A percentile compares a stretch with the other conserved stretches of the same genome.
Conservation (phyloP, 2,113 vertebrate genomes). For the Larimichthys crocea region DNA sequence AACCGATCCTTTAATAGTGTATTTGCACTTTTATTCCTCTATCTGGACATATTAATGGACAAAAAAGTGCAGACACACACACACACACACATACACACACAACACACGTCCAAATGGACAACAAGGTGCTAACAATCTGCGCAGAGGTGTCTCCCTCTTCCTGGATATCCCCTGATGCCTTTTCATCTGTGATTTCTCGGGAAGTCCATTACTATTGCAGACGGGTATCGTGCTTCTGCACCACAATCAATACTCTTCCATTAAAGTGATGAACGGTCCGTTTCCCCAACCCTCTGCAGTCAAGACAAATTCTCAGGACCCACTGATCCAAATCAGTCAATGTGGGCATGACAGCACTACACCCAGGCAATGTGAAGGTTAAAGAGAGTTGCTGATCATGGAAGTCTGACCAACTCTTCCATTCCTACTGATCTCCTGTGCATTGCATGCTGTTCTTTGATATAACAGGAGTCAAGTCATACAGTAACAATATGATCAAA, state of each 20-base stretch:
- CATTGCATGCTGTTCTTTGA: background rate
- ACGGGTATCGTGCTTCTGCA: conserved; percentile 65
- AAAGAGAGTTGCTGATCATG: conserved; percentile 46
- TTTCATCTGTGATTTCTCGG: conserved; percentile 72
- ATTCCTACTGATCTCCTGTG: conserved; percentile 2
- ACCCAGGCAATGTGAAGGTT: conserved; percentile 44
- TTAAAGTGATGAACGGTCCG: conserved; percentile 82
- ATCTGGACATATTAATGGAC: conserved; percentile 7
- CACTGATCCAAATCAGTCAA: conserved; percentile 75
- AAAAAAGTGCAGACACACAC: conserved; percentile 24
- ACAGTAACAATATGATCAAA: conserved; percentile 22
- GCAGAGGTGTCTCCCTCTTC: conserved; percentile 44
- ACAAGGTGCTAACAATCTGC: conserved; percentile 48
- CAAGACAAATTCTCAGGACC: conserved; percentile 74
- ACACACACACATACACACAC: background rate
- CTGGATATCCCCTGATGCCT: conserved; percentile 59
- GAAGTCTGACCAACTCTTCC: conserved; percentile 25
- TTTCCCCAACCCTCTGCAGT: conserved; percentile 71
- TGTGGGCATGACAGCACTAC: conserved; percentile 58
- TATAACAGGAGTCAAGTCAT: background rate
- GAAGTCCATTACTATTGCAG: conserved; percentile 82
- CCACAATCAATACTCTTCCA: conserved; percentile 82
- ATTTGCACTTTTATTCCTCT: conserved; percentile 15
- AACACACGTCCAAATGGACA: conserved; percentile 28
- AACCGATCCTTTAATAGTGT: conserved; percentile 3